These are phyloP conservation scores for Carassius carassius DNA, from an alignment of 2,113 vertebrate genomes.

Conservation along the genomic window DNA sequence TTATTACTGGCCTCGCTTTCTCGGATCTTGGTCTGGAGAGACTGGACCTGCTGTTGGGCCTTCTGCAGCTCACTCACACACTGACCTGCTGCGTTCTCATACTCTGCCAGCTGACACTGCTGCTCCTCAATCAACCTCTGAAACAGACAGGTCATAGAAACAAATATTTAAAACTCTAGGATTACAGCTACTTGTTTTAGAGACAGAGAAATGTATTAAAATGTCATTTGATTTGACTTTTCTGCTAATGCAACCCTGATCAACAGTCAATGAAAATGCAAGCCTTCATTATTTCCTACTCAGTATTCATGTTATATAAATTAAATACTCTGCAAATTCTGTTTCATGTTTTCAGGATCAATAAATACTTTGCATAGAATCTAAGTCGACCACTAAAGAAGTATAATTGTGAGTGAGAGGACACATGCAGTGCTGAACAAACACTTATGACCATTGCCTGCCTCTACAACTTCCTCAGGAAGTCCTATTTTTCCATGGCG, in stretches of 20 bases:
- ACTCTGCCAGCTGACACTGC: conserved; percentile 66
- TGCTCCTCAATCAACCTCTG: conserved; percentile 72
- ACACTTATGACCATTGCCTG: neutral
- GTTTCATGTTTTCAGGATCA: neutral
- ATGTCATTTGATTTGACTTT: neutral
- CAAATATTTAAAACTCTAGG: conserved; percentile 1
- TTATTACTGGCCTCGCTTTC: conserved; percentile 81
- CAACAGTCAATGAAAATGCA: neutral
- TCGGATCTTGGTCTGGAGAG: conserved; percentile 78
- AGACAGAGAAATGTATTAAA: neutral
- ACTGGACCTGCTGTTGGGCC: conserved; percentile 76
- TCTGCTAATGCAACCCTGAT: neutral
- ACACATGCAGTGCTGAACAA: neutral
- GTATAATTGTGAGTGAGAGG: neutral
- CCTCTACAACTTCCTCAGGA: conserved; percentile 65
- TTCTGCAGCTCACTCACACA: conserved; percentile 67
- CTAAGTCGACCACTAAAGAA: no score
- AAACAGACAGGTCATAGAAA: conserved; percentile 38
- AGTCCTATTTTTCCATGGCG: conserved; percentile 51
- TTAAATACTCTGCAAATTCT: neutral
- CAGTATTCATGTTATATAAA: neutral
- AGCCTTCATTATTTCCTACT: neutral
- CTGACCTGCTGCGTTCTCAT: conserved; percentile 66
- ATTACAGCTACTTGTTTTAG: neutral
- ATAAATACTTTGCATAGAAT: neutral